Conservation (phyloP, 2,797 vertebrate genomes). For the Lepilemur septentrionalis region DNA sequence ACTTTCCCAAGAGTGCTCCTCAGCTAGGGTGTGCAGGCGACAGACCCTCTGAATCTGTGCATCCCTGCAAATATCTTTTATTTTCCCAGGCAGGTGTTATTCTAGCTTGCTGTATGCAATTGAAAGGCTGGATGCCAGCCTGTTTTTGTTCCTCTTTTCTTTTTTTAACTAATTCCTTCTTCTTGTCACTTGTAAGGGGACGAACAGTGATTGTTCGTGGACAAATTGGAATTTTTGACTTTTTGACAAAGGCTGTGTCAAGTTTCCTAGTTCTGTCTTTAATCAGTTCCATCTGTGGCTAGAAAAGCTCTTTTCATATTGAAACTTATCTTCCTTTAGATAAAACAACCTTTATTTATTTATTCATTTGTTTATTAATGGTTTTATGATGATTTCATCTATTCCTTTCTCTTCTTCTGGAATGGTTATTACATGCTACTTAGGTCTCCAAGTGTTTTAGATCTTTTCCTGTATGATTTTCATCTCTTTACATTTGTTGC, state of each 20-base stretch:
- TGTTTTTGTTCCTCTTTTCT: background rate
- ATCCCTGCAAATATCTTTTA: background rate
- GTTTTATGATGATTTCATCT: background rate
- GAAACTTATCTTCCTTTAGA: background rate
- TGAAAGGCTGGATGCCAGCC: background rate
- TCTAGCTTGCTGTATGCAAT: background rate
- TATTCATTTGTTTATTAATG: background rate
- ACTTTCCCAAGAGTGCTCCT: background rate
- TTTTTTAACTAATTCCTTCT: background rate
- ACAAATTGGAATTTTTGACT: background rate
- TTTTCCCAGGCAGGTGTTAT: background rate
- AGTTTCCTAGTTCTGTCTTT: background rate
- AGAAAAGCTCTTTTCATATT: background rate
- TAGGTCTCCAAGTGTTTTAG: background rate
- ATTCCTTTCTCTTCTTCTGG: background rate
- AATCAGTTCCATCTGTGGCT: background rate
- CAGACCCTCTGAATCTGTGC: background rate
- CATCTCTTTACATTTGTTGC: background rate
- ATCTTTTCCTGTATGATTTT: background rate
- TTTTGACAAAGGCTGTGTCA: background rate
- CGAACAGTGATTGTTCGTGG: background rate
- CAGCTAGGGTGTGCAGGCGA: background rate
- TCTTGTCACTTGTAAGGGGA: background rate
- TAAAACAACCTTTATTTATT: background rate
- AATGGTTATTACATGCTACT: too few species aligned